phyloP scores from a whole-genome alignment of 2,797 vertebrate genomes.

The Anas bernieri region DNA sequence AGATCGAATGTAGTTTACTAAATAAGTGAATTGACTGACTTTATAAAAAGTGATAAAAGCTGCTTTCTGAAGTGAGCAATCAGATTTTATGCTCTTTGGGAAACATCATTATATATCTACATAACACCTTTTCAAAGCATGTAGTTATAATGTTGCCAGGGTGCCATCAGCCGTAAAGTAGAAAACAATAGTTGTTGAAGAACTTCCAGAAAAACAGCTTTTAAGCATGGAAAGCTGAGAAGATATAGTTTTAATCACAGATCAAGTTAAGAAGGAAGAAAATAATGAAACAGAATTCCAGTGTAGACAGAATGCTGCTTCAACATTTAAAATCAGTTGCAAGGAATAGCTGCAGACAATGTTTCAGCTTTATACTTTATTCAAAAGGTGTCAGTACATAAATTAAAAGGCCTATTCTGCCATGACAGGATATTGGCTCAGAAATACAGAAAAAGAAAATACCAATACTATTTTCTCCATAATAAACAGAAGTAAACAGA shows the following conservation, averaged over 20 bases:
- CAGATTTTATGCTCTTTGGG: not conserved
- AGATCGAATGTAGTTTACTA: not conserved
- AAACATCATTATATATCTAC: not conserved
- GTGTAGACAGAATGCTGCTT: not conserved
- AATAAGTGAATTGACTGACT: not conserved
- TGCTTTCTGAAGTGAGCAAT: not conserved
- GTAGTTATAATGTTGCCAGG: not conserved
- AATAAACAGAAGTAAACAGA: not conserved
- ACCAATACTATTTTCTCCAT: not conserved
- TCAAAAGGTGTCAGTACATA: not conserved
- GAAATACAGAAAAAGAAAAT: not conserved
- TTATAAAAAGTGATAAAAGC: conserved; percentile 19
- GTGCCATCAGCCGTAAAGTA: not conserved
- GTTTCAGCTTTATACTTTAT: not conserved
- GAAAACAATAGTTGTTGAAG: not conserved
- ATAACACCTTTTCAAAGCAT: not conserved
- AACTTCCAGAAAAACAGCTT: conserved; percentile 5
- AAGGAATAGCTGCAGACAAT: not conserved
- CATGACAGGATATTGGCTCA: not conserved
- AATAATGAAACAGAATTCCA: not conserved
- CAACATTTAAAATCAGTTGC: not conserved
- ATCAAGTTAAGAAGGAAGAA: not conserved
- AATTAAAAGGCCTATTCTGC: not conserved
- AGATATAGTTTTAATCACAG: conserved; percentile 23
- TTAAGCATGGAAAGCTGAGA: conserved; percentile 3